These are phyloP conservation scores for Meandrusa payeni DNA, from an alignment of 2,888 invertebrate species.

Conservation along the genomic window DNA sequence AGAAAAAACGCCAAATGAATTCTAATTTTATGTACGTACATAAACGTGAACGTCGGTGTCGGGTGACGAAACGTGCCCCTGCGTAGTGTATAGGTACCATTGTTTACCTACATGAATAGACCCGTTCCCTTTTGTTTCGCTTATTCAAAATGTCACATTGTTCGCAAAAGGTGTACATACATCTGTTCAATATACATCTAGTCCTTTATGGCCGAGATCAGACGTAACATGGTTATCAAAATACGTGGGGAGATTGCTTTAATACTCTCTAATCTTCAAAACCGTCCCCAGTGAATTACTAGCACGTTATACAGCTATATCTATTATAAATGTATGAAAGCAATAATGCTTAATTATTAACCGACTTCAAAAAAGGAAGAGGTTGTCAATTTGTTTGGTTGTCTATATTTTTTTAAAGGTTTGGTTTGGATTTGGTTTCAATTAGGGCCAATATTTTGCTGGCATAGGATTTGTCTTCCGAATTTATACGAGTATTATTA, in stretches of 20 bases:
- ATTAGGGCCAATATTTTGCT: too few species aligned
- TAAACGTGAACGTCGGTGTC: slow-evolving; percentile 21
- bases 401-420: too few species aligned
- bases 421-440: too few species aligned
- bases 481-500: too few species aligned
- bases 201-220: neutral
- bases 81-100: slow-evolving; percentile 35
- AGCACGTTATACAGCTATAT: too few species aligned
- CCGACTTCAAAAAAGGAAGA: too few species aligned
- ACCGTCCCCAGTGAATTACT: too few species aligned
- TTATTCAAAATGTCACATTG: slow-evolving; percentile 45
- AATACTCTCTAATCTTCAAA: neutral
- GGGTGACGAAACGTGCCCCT: slow-evolving; percentile 28
- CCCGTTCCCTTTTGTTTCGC: slow-evolving; percentile 50
- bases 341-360: too few species aligned
- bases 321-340: too few species aligned
- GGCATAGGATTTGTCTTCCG: too few species aligned
- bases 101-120: slow-evolving; percentile 45
- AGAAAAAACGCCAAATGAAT: neutral
- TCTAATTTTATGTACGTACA: slow-evolving; percentile 3
- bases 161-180: slow-evolving; percentile 40
- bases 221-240: neutral
- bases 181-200: slow-evolving; percentile 28
- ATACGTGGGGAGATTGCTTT: slow-evolving; percentile 4
- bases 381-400: too few species aligned